Percentiles rank a stretch among this genome's conserved stretches.
These are phyloP conservation scores for Ferdinandea cuprea DNA, from an alignment of 2,888 invertebrate genomes.

Conservation along the genomic window DNA sequence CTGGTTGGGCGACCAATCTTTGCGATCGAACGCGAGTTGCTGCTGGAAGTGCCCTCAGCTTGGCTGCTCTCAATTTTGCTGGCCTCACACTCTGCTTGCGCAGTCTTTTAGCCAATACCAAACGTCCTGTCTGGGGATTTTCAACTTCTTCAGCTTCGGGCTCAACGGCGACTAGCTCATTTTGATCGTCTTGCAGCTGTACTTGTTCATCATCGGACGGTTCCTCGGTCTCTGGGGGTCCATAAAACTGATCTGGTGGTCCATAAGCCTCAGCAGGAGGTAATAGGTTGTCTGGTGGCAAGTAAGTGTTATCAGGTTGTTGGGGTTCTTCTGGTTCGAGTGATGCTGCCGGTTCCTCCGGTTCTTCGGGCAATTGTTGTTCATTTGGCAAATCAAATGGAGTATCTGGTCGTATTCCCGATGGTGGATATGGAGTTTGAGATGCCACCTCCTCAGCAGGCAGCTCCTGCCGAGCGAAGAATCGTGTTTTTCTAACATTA, in stretches of 20 bases:
- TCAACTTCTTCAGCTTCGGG: slow-evolving; percentile 42
- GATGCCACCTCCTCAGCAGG: slow-evolving; percentile 38
- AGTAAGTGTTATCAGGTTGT: slow-evolving; percentile 58
- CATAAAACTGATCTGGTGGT: slow-evolving; percentile 38
- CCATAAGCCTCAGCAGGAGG: slow-evolving; percentile 30
- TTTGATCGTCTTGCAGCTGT: neutral
- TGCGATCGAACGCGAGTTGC: slow-evolving; percentile 24
- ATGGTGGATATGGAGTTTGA: slow-evolving; percentile 62
- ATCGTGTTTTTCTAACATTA: slow-evolving; percentile 34
- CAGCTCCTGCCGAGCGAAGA: slow-evolving; percentile 52
- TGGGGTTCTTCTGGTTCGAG: neutral
- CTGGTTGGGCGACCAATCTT: slow-evolving; percentile 43
- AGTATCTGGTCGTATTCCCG: slow-evolving; percentile 56
- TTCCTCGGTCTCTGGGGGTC: slow-evolving; percentile 53
- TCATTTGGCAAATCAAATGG: slow-evolving; percentile 64
- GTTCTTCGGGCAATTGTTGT: slow-evolving; percentile 23
- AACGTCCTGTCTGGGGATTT: slow-evolving; percentile 35
- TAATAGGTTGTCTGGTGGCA: slow-evolving; percentile 60
- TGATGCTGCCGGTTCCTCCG: neutral
- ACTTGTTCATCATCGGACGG: slow-evolving; percentile 12
- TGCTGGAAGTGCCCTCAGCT: slow-evolving; percentile 19
- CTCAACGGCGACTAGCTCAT: slow-evolving; percentile 14
- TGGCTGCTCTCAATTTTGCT: slow-evolving; percentile 48
- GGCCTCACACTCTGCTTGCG: slow-evolving; percentile 35
- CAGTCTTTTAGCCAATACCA: slow-evolving; percentile 12